Evolutionary conservation across 2,888 invertebrate species (phyloP), one percentile per base, ranked within the genome.

Genomic region (Cordilura impudica): DNA sequence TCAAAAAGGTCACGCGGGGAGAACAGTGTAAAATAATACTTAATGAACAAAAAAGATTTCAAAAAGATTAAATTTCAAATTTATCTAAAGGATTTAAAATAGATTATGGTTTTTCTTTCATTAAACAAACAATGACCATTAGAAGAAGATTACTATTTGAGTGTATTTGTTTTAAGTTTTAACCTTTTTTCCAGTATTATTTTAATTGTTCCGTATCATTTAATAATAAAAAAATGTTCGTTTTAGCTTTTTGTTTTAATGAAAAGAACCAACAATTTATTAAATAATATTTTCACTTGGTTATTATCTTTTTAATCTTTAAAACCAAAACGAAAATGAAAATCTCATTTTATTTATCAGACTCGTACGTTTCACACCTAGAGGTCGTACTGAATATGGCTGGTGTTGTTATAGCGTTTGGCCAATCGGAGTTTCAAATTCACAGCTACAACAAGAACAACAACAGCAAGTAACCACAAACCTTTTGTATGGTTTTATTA

Each of bases 331-430:
- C n/a, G n/a, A n/a, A n/a, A 29, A 65, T 21, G 74, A 74, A 79
- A 79, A 79, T 79, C 75, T 72, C 63, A 72, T 75, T 79, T 75
- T 67, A 78, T 78, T 78, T 78, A 74, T 78, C 73, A 60, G 75
- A 26, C 4, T 26, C n/a, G n/a, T 26, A 79, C 75, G 71, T 79
- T 78, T 75, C 66, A 75, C 60, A 61, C 66, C 66, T 66, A 35
- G 65, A 43, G 74, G 78, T 78, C 49, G 29, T 35, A 29, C 16
- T 16, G 10, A 2, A 60, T n/a, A 18, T 39, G 23, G 26, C 7
- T 2, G 54, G 29, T 21, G 45, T 8, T 60, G 14, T 29, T 12
- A 47, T 29, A 1, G 29, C n/a, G 12, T 39, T 53, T 39, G 35
- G 35, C 35, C 35, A 79, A 63, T 61, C 23, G 39, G 29, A 43